A percentile compares a stretch with the other conserved stretches of the same genome.
Conservation (phyloP, 1,140 invertebrate species). For the Nixonia krombeini region DNA sequence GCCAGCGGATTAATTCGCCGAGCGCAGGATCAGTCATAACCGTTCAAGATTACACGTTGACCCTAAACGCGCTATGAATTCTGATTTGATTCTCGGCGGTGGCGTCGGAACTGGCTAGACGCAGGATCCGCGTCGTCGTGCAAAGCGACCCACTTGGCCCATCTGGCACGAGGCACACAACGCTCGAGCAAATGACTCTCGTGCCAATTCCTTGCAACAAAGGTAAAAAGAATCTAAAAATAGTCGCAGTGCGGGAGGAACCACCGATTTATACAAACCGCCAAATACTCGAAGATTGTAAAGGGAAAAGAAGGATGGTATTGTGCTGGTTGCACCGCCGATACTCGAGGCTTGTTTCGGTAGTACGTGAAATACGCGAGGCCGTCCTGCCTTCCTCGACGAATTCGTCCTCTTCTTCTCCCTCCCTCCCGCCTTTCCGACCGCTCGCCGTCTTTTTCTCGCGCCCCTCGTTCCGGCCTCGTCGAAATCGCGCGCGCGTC, state of each 20-base stretch:
- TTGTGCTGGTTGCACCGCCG: conserved; percentile 59
- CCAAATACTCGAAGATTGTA: conserved; percentile 67
- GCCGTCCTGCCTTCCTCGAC: conserved; percentile 22
- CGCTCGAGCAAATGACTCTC: too few relatives aligned
- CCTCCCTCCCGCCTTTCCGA: conserved; percentile 14
- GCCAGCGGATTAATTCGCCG: too few relatives aligned
- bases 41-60: too few relatives aligned
- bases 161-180: too few relatives aligned
- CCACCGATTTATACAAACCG: conserved; percentile 68
- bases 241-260: conserved; percentile 38
- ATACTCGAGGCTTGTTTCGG: conserved; percentile 56
- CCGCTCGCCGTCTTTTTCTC: conserved; percentile 23
- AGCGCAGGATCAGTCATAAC: too few relatives aligned
- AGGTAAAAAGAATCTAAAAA: conserved; percentile 7
- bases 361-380: conserved; percentile 66
- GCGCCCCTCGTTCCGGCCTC: neutral
- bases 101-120: too few relatives aligned
- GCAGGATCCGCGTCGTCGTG: too few relatives aligned
- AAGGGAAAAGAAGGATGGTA: conserved; percentile 68
- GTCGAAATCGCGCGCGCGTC: neutral
- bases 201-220: neutral
- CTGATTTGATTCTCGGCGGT: too few relatives aligned
- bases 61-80: too few relatives aligned
- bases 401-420: conserved; percentile 13
- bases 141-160: neutral